Conservation (phyloP, 2,888 invertebrate species). For the Machimus atricapillus region DNA sequence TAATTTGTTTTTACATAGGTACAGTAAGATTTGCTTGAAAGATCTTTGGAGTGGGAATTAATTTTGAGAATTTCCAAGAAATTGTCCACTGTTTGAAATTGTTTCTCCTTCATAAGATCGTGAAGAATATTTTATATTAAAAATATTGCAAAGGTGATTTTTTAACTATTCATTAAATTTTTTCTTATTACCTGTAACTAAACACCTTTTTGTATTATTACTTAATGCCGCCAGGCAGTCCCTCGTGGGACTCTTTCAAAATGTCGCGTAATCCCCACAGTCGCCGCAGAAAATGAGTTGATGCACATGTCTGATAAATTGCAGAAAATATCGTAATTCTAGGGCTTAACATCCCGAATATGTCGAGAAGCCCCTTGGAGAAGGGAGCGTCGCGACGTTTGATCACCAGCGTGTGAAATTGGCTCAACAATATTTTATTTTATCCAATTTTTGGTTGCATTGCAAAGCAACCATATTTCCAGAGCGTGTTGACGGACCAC, state of each 20-base stretch:
- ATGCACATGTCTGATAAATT: not conserved
- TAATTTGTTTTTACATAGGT: too few relatives aligned
- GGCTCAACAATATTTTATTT: not conserved
- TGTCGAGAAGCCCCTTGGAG: not conserved
- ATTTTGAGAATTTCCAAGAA: too few relatives aligned
- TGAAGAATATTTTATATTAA: not conserved
- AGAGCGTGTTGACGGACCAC: not conserved
- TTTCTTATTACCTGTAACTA: not conserved
- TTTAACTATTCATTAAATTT: not conserved
- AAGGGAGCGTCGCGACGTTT: not conserved
- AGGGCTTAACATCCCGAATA: not conserved
- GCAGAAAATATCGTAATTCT: not conserved
- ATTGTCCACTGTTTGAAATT: too few relatives aligned
- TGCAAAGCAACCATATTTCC: not conserved
- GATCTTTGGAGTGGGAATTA: too few relatives aligned
- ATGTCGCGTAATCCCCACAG: not conserved
- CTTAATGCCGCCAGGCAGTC: not conserved
- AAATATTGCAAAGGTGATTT: not conserved
- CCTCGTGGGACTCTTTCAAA: not conserved
- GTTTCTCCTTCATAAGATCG: not conserved
- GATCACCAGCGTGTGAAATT: not conserved
- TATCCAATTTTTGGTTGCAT: not conserved
- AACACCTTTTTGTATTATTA: not conserved
- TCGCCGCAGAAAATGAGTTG: not conserved
- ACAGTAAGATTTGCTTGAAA: too few relatives aligned